Evolutionary conservation across 92 coral and sea anemone species (phyloP), one percentile per base, ranked within the genome.

Genomic region (Palythoa grandiflora): DNA sequence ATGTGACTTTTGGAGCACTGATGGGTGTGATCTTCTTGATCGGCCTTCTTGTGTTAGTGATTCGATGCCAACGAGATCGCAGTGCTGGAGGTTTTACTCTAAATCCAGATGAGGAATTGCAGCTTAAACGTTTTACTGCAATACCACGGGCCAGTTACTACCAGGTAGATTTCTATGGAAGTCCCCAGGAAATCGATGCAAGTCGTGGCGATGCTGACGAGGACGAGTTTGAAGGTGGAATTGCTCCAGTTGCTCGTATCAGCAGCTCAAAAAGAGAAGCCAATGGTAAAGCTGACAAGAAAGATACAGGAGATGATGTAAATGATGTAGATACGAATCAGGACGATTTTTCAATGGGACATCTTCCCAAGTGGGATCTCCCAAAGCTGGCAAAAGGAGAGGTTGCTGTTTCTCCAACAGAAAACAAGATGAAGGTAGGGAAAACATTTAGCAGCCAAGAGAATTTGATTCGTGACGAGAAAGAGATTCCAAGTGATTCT

Each of bases 361-460:
- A 92, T 60, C 59, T 95, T 77, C 99, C 97, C 11, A 96, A 92
- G 84, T 95, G 98, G 99, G 77, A 91, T 74, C 88, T 97, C 8
- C 99, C 98, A 21, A 95, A 88, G 85, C 81, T 95, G 78, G 68
- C 89, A 38, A 65, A 91, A 68, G 63, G 83, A 7, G 93, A 91
- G 3, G 89, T 95, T 15, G 71, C 93, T 13, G 94, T 93, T 60
- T 86, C 91, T 3, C 59, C 52, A 57, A 78, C 59, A 44, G 75
- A 83, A 75, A 51, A 70, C 68, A 68, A 48, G 44, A 80, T 40
- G 38, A 54, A 61, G 14, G 35, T 81, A 16, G 61, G 59, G 39
- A 36, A 65, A 14, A 81, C 86, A 19, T 81, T 81, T 44, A 75
- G 86, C 57, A 81, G 86, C 38, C 21, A 81, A 38, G 86, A 81